Conservation (phyloP, 2,888 invertebrate species). For the Nemurella pictetii region DNA sequence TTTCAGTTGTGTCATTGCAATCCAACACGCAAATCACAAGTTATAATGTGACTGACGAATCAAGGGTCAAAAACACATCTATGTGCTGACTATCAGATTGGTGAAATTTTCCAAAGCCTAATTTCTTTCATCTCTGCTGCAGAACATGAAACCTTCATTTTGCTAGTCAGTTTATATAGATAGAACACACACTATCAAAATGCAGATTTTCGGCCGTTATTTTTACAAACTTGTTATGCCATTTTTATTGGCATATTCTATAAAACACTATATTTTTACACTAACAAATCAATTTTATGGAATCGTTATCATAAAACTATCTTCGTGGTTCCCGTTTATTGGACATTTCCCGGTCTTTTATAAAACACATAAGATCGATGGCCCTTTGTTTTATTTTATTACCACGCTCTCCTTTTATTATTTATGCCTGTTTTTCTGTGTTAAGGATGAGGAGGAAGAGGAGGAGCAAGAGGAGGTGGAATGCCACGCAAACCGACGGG, state of each 20-base stretch:
- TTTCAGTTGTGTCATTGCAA: no score
- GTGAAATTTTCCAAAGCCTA: no score
- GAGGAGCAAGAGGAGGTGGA: neutral
- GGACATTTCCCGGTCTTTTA: constrained; percentile 18
- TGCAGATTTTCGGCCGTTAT: neutral
- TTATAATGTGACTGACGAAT: no score
- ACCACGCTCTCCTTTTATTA: constrained; percentile 20
- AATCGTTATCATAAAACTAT: constrained; percentile 22
- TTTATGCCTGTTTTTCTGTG: constrained; percentile 25
- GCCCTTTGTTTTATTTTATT: constrained; percentile 25
- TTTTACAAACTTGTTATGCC: neutral
- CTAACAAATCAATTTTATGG: constrained; percentile 23
- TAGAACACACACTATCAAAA: neutral
- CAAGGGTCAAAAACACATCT: no score
- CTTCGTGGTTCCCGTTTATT: constrained; percentile 18
- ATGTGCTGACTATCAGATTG: no score
- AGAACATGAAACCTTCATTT: no score
- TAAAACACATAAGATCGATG: constrained; percentile 12
- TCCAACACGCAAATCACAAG: no score
- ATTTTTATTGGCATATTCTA: constrained; percentile 12
- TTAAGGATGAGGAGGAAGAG: neutral
- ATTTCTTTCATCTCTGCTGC: no score
- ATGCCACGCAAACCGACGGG: neutral
- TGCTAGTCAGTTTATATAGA: neutral
- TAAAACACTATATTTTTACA: constrained; percentile 14